phyloP scores from a whole-genome alignment of 2,888 invertebrate species.

The Eilema depressum region DNA sequence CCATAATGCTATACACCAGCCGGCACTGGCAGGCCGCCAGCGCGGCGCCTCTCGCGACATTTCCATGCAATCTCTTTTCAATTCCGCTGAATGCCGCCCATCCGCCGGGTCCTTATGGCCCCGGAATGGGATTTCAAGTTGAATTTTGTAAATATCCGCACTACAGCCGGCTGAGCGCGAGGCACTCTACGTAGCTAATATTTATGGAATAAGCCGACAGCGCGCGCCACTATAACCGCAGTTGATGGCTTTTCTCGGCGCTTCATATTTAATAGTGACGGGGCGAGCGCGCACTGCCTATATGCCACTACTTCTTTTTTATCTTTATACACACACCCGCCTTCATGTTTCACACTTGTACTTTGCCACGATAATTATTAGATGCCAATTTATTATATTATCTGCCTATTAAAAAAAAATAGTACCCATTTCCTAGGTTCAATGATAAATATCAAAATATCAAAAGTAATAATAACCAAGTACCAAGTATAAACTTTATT shows the following conservation, averaged over 20 bases:
- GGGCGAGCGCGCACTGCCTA: background rate
- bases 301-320: no score
- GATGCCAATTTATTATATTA: no score
- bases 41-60: constrained; percentile 30
- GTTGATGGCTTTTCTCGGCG: background rate
- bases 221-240: background rate
- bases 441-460: no score
- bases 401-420: no score
- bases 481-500: no score
- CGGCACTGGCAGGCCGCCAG: constrained; percentile 14
- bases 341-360: background rate
- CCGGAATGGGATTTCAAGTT: constrained; percentile 42
- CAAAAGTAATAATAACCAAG: no score
- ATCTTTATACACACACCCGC: no score
- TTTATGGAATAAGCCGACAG: constrained; percentile 2
- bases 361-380: no score
- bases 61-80: constrained; percentile 51
- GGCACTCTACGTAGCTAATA: constrained; percentile 15
- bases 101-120: constrained; percentile 46
- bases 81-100: constrained; percentile 42
- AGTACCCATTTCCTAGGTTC: no score
- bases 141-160: constrained; percentile 20
- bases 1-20: background rate
- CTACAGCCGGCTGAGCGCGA: constrained; percentile 7
- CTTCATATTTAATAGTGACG: background rate